A percentile compares a stretch with the other conserved stretches of the same genome.
Evolutionary conservation across 2,797 vertebrate genomes (phyloP).

Genomic region (Typhlichthys eigenmanni): DNA sequence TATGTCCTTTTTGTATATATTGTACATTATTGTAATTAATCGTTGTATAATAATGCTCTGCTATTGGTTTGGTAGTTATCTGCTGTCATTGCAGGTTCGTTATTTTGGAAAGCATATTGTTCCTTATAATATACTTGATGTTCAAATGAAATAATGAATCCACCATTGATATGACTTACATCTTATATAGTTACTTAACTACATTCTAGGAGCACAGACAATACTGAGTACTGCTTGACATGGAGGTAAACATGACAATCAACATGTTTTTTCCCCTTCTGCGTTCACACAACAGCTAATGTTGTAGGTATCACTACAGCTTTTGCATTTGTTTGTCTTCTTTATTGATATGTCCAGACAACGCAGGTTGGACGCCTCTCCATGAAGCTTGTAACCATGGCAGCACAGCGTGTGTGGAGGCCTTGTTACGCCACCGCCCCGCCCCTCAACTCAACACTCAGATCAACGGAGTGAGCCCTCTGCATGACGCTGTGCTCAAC

Average conservation of each 20-base stretch:
- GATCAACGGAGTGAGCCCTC: constrained; percentile 91
- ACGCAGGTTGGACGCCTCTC: constrained; percentile 95
- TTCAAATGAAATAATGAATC: no score
- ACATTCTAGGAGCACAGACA: no score
- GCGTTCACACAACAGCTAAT: background rate
- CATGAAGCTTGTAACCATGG: constrained; percentile 98
- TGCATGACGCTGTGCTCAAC: constrained; percentile 89
- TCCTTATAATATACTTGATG: no score
- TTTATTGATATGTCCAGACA: constrained; percentile 80
- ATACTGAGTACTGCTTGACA: no score
- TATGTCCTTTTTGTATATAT: no score
- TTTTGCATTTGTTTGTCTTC: constrained; percentile 3
- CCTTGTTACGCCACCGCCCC: constrained; percentile 86
- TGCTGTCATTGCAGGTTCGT: no score
- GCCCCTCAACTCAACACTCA: constrained; percentile 85
- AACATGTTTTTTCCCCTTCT: background rate
- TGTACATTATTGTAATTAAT: background rate
- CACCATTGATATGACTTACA: no score
- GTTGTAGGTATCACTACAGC: background rate
- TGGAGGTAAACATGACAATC: no score
- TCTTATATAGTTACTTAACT: no score
- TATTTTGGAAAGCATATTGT: no score
- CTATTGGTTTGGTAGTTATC: no score
- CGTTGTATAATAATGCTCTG: no score
- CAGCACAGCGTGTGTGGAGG: constrained; percentile 87